phyloP scores from a whole-genome alignment of 1,140 invertebrate genomes.

The Psix sp. region DNA sequence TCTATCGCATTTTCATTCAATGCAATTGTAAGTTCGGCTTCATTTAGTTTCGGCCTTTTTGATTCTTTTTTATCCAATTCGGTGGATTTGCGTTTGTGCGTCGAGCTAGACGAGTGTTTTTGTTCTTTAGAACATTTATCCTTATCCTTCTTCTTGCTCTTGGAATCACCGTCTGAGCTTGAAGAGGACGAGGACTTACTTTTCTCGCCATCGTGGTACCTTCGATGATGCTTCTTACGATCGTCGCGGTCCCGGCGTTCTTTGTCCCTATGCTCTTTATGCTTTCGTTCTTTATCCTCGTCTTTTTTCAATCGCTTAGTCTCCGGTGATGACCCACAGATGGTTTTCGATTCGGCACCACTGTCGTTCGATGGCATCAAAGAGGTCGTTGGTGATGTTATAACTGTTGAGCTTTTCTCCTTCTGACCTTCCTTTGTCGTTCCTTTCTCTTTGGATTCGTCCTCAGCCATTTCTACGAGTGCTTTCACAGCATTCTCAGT shows the following conservation, averaged over 20 bases:
- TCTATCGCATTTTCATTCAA: too few relatives aligned
- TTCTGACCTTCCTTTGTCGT: conserved; percentile 39
- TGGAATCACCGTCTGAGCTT: conserved; percentile 45
- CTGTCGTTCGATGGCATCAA: conserved; percentile 48
- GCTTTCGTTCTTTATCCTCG: conserved; percentile 41
- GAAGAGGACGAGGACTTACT: conserved; percentile 34
- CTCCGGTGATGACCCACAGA: conserved; percentile 14
- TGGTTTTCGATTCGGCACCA: conserved; percentile 45
- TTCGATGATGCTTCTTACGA: conserved; percentile 42
- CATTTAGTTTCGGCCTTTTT: conserved; percentile 59
- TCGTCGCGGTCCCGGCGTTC: conserved; percentile 34
- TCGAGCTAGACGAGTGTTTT: conserved; percentile 52
- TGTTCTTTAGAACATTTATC: conserved; percentile 50
- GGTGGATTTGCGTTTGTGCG: conserved; percentile 63
- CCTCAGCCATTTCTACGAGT: conserved; percentile 74
- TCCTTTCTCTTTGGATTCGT: conserved; percentile 71
- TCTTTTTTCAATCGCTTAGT: conserved; percentile 37
- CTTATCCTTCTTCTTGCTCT: conserved; percentile 36
- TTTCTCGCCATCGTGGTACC: conserved; percentile 27
- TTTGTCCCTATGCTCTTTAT: conserved; percentile 40
- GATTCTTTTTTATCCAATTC: conserved; percentile 56
- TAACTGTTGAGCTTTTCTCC: conserved; percentile 21
- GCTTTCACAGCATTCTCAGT: conserved; percentile 75
- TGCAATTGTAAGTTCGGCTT: too few relatives aligned
- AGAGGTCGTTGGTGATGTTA: conserved; percentile 29